Conservation (phyloP, 2,113 vertebrate species). For the Leptosomus discolor region DNA sequence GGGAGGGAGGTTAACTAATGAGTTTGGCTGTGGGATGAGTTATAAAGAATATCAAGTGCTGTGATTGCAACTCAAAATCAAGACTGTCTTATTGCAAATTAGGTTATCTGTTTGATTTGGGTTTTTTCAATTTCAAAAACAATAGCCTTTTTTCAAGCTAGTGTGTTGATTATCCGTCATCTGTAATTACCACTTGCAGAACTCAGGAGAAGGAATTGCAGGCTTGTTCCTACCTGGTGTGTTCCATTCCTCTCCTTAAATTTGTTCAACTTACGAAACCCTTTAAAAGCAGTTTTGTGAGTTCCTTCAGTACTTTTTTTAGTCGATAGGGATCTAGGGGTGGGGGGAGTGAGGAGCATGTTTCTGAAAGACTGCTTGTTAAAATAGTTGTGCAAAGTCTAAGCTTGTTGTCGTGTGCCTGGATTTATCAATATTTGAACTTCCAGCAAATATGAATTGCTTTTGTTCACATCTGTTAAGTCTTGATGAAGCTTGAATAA, state of each 20-base stretch:
- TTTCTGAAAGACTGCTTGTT: neutral
- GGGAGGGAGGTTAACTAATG: neutral
- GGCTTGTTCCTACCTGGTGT: neutral
- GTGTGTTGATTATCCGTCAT: neutral
- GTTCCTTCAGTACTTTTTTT: neutral
- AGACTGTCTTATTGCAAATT: neutral
- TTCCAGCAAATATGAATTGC: neutral
- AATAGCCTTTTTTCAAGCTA: neutral
- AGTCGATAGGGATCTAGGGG: neutral
- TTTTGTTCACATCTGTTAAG: neutral
- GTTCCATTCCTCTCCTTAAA: neutral
- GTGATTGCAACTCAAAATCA: neutral
- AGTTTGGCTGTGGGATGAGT: neutral
- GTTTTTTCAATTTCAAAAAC: neutral
- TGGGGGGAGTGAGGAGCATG: rapidly evolving
- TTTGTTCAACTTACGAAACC: neutral
- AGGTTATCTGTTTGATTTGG: neutral
- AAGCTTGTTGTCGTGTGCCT: neutral
- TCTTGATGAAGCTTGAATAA: neutral
- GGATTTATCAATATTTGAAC: neutral
- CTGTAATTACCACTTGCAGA: neutral
- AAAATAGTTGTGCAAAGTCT: neutral
- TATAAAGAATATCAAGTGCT: neutral
- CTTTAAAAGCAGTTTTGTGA: neutral
- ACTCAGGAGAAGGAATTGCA: neutral